phyloP scores from a whole-genome alignment of 2,113 vertebrate genomes.

The Coptodon bakossiorum region DNA sequence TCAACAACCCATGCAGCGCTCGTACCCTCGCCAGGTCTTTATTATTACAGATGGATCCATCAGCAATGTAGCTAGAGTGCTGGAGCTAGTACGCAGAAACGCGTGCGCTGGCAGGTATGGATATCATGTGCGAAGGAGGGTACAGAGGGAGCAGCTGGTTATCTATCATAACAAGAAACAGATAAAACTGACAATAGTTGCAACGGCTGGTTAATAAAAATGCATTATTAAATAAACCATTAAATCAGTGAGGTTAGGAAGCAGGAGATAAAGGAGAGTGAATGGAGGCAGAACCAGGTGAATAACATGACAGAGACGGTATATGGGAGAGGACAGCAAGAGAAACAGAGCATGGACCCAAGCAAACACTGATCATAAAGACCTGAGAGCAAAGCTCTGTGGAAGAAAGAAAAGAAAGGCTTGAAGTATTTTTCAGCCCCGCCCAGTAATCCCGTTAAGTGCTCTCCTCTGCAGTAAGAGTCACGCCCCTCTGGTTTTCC shows the following conservation, averaged over 20 bases:
- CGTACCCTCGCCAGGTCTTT: constrained; percentile 89
- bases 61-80: constrained; percentile 67
- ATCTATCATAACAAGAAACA: background rate
- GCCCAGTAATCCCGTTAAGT: constrained; percentile 70
- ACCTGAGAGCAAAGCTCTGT: background rate
- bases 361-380: background rate
- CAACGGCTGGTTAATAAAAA: background rate
- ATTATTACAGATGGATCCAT: constrained; percentile 73
- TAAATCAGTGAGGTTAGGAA: background rate
- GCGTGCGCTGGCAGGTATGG: constrained; percentile 80
- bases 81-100: constrained; percentile 87
- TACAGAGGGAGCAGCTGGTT: background rate
- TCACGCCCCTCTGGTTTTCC: constrained; percentile 33
- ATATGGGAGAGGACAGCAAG: background rate
- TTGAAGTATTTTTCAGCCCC: constrained; percentile 30
- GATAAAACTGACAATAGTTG: background rate
- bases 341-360: background rate
- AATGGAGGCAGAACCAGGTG: background rate
- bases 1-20: constrained; percentile 80
- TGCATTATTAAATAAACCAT: background rate
- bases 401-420: background rate
- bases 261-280: background rate
- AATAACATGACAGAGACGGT: background rate
- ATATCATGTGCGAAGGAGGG: background rate
- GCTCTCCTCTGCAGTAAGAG: constrained; percentile 55